A percentile compares a stretch with the other conserved stretches of the same genome.
These are phyloP conservation scores for Pan paniscus DNA, from an alignment of 2,113 vertebrate species.

Conservation along the genomic window DNA sequence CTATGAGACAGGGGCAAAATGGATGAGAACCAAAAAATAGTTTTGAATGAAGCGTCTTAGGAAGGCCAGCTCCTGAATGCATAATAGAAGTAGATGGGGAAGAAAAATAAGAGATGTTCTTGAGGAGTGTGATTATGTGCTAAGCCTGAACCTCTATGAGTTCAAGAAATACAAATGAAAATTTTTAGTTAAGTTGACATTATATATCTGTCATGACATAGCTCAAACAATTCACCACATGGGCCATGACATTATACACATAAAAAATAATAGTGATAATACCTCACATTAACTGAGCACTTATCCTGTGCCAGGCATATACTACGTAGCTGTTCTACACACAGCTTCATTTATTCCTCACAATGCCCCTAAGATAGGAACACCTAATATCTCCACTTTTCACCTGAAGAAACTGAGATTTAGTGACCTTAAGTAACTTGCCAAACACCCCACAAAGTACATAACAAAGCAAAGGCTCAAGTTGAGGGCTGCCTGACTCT, in stretches of 20 bases:
- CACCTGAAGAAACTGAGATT: background rate
- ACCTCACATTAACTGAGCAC: background rate
- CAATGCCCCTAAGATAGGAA: background rate
- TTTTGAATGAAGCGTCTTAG: background rate
- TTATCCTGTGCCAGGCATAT: background rate
- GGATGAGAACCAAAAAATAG: background rate
- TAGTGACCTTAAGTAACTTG: background rate
- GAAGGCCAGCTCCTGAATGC: background rate
- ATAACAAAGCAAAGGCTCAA: background rate
- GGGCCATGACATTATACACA: background rate
- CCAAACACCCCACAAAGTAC: background rate
- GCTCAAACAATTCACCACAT: background rate
- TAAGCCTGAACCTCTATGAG: background rate
- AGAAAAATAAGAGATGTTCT: background rate
- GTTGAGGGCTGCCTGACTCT: background rate
- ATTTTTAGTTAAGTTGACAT: slow-evolving; percentile 3
- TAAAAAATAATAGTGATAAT: background rate
- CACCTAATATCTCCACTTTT: background rate
- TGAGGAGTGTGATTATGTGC: background rate
- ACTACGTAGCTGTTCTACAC: background rate
- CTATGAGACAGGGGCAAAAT: background rate
- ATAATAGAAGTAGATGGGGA: background rate
- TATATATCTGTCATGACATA: background rate
- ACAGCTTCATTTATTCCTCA: background rate
- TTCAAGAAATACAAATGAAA: slow-evolving; percentile 23